Base-by-base conservation (phyloP, 2,113 vertebrate species). In the Piprites chloris region DNA sequence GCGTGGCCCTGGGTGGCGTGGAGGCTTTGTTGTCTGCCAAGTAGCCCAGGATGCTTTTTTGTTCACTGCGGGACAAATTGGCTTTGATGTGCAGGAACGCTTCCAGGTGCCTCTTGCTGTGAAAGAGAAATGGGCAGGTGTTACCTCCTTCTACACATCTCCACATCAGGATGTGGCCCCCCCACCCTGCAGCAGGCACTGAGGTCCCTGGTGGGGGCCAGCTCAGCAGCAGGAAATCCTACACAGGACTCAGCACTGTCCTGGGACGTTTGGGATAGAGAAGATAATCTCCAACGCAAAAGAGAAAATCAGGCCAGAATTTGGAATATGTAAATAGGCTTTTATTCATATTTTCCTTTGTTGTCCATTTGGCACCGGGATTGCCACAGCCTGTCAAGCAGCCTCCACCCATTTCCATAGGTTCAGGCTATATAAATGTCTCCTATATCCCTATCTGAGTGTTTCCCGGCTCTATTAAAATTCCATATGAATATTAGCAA, bases 1-100 rank as follows among this genome's bases (percentile, higher is more conserved):
- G 89, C 0, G 41, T 19, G 16, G 77, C 87, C 23, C 20, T 26
- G 1, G 96, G 53, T 3, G 58, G 23, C 0, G 19, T 82, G 9
- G 10, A n/a, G 3, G 50, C 89, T 0, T 66, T 72, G 66, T 73
- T 95, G 72, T 98, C 97, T 23, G 97, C 92, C 75, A 99, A 86
- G 49, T 98, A 98, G 42, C 71, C 94, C 72, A 98, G 96, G 95
- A 99, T 98, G 89, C 95, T 97, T 87, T 82, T 98, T 53, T 95
- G 33, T 3, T 99, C 98, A 1, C 96, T 82, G 15, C 49, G 97
- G 2, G 98, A 97, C 55, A 99, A 96, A 75, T 98, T 98, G 11
- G 76, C 93, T 96, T 99, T 99, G 94, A 99, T 97, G 90, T 98
- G 87, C 91, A 99, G 96, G 91, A 99, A 97, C 0, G 98, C 98